Evolutionary conservation across 2,888 invertebrate genomes (phyloP).

Genomic region (Tetragonisca angustula): DNA sequence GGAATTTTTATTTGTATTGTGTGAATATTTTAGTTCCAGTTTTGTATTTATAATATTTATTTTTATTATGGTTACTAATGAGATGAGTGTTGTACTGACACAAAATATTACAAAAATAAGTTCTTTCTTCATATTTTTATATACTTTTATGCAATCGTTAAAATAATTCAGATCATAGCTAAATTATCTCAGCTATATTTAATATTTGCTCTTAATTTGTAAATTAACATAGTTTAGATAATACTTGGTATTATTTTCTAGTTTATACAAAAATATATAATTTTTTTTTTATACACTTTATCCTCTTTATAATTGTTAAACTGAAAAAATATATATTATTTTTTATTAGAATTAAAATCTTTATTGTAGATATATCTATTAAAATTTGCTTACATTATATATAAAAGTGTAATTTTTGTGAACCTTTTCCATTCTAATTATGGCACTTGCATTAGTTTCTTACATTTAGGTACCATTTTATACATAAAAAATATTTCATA

Average conservation of each 20-base stretch:
- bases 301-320: background rate
- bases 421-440: background rate
- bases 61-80: conserved; percentile 14
- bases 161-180: background rate
- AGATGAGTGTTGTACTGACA: background rate
- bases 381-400: background rate
- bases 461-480: background rate
- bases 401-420: background rate
- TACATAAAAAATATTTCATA: background rate
- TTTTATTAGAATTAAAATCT: background rate
- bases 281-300: background rate
- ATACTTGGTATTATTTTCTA: background rate
- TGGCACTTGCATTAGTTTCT: background rate
- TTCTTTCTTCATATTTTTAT: conserved; percentile 13
- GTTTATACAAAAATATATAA: background rate
- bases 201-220: background rate
- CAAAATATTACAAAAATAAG: conserved; percentile 26
- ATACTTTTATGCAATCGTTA: background rate
- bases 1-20: conserved; percentile 5
- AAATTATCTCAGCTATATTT: background rate
- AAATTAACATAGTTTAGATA: background rate
- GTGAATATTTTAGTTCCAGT: conserved; percentile 6
- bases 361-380: too few relatives aligned
- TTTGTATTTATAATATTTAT: background rate
- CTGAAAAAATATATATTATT: background rate